A percentile compares a stretch with the other conserved stretches of the same genome.
phyloP scores from a whole-genome alignment of 2,888 invertebrate genomes.

The Sesia bembeciformis region DNA sequence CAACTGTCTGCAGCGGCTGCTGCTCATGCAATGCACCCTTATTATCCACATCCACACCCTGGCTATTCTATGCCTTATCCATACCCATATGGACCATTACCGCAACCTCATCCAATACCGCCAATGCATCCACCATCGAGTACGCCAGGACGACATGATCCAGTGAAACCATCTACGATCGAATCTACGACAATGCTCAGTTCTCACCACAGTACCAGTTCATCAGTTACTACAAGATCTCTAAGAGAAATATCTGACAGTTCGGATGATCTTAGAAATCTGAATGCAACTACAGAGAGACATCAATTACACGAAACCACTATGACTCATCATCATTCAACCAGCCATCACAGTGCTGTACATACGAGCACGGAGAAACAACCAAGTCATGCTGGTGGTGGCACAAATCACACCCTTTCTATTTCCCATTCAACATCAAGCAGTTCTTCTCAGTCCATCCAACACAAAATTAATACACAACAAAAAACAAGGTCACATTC shows the following conservation, averaged over 20 bases:
- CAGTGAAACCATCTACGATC: conserved; percentile 68
- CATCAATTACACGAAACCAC: conserved; percentile 79
- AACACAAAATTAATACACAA: conserved; percentile 74
- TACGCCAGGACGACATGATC: conserved; percentile 61
- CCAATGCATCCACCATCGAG: conserved; percentile 74
- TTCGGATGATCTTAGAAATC: conserved; percentile 59
- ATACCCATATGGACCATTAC: conserved; percentile 82
- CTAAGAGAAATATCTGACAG: conserved; percentile 76
- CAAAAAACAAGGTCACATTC: conserved; percentile 63
- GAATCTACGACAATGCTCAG: conserved; percentile 81
- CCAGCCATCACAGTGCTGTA: conserved; percentile 77
- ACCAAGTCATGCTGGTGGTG: conserved; percentile 64
- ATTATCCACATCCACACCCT: conserved; percentile 80
- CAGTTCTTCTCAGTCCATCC: conserved; percentile 78
- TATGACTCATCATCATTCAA: conserved; percentile 79
- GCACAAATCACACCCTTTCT: conserved; percentile 75
- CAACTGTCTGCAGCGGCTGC: conserved; percentile 76
- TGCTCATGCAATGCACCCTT: conserved; percentile 80
- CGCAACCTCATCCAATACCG: conserved; percentile 83
- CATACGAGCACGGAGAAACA: conserved; percentile 79
- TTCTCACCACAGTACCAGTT: conserved; percentile 81
- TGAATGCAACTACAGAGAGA: conserved; percentile 67
- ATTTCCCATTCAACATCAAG: conserved; percentile 81
- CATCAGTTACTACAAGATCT: conserved; percentile 80
- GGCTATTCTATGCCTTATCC: conserved; percentile 81